Evolutionary conservation across 1,140 invertebrate genomes (phyloP).

Genomic region (Leptopilina clavipes): DNA sequence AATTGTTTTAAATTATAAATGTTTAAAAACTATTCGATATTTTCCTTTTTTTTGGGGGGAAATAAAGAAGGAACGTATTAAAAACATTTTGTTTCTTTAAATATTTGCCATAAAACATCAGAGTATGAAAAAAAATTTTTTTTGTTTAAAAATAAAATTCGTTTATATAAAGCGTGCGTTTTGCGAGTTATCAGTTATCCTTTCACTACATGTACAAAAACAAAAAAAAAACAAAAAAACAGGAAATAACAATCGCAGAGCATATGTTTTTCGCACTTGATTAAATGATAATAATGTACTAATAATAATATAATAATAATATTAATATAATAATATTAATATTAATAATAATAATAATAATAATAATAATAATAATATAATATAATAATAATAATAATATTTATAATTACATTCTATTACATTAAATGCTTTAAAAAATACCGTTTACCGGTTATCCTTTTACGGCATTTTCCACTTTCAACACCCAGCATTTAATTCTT

Average conservation of each 20-base stretch:
- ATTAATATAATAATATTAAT: too few relatives aligned
- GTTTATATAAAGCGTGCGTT: not conserved
- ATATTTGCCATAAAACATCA: not conserved
- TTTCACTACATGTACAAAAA: conserved; percentile 19
- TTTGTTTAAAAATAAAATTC: not conserved
- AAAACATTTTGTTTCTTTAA: not conserved
- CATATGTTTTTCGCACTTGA: conserved; percentile 37
- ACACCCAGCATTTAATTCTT: conserved; percentile 39
- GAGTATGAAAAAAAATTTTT: not conserved
- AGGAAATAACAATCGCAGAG: conserved; percentile 38
- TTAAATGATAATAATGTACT: not conserved
- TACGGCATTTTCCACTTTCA: conserved; percentile 43
- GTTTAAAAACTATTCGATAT: not conserved
- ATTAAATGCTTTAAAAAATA: conserved; percentile 55
- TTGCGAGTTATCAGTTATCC: not conserved
- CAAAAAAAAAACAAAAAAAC: conserved; percentile 15
- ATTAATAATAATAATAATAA: conserved; percentile 44
- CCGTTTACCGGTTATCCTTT: conserved; percentile 45
- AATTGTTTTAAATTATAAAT: not conserved
- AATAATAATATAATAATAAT: too few relatives aligned
- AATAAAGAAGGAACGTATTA: too few relatives aligned
- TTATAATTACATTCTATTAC: conserved; percentile 56
- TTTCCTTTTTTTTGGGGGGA: too few relatives aligned
- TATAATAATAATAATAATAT: conserved; percentile 35
- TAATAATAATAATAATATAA: conserved; percentile 45